phyloP scores from a whole-genome alignment of 2,888 invertebrate species.

The Stratiomys singularior region DNA sequence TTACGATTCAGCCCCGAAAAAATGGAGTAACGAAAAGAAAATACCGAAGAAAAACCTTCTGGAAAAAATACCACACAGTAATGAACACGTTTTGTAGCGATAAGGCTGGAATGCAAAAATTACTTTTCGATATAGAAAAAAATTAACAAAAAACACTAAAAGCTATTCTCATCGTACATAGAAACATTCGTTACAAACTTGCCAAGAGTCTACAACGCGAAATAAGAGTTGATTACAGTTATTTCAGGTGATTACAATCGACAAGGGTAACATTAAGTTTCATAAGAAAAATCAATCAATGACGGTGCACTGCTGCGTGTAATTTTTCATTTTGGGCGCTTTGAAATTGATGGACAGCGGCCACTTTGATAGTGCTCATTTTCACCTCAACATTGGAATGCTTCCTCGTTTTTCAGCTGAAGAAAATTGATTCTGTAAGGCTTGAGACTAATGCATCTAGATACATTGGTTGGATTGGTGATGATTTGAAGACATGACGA shows the following conservation, averaged over 20 bases:
- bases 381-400: background rate
- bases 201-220: background rate
- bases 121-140: background rate
- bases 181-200: too few relatives aligned
- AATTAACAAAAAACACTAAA: background rate
- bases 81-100: background rate
- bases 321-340: constrained; percentile 8
- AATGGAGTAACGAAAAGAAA: too few relatives aligned
- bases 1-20: background rate
- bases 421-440: too few relatives aligned
- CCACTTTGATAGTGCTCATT: background rate
- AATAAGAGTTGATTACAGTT: constrained; percentile 11
- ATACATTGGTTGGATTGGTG: too few relatives aligned
- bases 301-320: background rate
- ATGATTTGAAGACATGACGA: background rate
- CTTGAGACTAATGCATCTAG: too few relatives aligned
- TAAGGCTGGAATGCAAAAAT: constrained; percentile 17
- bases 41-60: background rate
- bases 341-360: background rate
- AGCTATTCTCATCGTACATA: background rate
- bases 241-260: constrained; percentile 8
- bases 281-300: constrained; percentile 10
- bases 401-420: background rate
- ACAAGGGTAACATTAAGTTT: constrained; percentile 13
- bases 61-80: background rate